Conservation (phyloP, 2,113 vertebrate species). For the Suncus etruscus region DNA sequence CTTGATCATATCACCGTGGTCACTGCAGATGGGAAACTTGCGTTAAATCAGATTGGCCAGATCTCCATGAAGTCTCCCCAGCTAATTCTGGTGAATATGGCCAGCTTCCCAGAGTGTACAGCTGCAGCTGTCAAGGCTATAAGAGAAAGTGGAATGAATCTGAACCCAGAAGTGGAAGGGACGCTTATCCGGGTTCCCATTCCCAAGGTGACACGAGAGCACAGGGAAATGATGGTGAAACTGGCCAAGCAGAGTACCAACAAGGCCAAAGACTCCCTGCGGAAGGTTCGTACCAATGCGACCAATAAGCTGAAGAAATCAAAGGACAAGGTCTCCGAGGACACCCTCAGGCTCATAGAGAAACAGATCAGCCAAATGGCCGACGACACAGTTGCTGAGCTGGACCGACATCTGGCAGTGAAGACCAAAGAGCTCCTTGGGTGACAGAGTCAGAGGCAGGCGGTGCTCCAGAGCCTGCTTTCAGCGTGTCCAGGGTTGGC, state of each 20-base stretch:
- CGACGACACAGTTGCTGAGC: conserved; percentile 88
- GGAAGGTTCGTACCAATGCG: conserved; percentile 90
- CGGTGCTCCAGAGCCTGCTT: neutral
- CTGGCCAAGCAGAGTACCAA: conserved; percentile 95
- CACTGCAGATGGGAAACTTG: conserved; percentile 95
- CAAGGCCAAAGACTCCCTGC: conserved; percentile 95
- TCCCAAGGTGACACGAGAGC: conserved; percentile 96
- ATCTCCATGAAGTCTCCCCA: conserved; percentile 96
- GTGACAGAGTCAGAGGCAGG: conserved; percentile 69
- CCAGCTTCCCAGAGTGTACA: conserved; percentile 95
- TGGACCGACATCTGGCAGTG: conserved; percentile 93
- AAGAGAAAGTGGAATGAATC: conserved; percentile 97
- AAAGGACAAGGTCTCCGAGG: conserved; percentile 93
- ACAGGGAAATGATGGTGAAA: conserved; percentile 94
- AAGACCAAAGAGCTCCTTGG: conserved; percentile 97
- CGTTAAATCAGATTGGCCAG: conserved; percentile 97
- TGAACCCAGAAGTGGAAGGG: conserved; percentile 97
- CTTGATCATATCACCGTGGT: conserved; percentile 94
- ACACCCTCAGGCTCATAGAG: conserved; percentile 93
- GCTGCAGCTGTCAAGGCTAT: conserved; percentile 93
- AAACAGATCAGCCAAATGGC: conserved; percentile 98
- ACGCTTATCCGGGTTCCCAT: conserved; percentile 94
- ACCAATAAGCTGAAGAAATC: conserved; percentile 91
- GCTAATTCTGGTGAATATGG: conserved; percentile 95
- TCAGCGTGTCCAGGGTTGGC: neutral